A percentile compares a stretch with the other conserved stretches of the same genome.
These are phyloP conservation scores for Leptopilina syphax DNA, from an alignment of 2,888 invertebrate genomes.

Conservation along the genomic window DNA sequence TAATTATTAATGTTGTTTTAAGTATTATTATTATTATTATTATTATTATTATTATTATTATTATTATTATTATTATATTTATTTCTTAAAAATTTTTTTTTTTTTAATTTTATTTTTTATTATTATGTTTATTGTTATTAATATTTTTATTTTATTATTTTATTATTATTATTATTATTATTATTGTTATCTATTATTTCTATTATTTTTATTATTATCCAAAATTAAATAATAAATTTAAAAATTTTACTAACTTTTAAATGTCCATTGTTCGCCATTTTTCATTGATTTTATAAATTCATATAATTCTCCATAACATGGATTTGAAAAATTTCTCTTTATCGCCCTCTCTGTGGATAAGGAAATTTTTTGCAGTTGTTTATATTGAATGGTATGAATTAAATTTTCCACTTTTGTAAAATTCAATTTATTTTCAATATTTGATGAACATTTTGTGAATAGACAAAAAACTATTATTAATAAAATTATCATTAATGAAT, in stretches of 20 bases:
- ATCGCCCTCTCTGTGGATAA: background rate
- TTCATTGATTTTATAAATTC: background rate
- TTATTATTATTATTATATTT: background rate
- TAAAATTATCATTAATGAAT: background rate
- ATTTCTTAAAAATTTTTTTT: too few relatives aligned
- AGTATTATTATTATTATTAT: background rate
- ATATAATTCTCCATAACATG: background rate
- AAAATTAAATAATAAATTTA: background rate
- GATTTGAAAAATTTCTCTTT: conserved; percentile 17
- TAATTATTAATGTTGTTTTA: too few relatives aligned
- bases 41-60: background rate
- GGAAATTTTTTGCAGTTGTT: too few relatives aligned
- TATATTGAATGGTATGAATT: background rate
- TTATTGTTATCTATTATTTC: too few relatives aligned
- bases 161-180: too few relatives aligned
- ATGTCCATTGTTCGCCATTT: background rate
- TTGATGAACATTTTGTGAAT: background rate
- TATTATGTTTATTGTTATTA: too few relatives aligned
- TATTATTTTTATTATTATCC: background rate
- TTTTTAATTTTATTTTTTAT: too few relatives aligned
- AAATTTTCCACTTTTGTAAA: background rate
- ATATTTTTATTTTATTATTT: too few relatives aligned
- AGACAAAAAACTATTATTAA: background rate
- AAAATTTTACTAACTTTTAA: conserved; percentile 1
- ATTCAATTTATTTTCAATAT: conserved; percentile 6